Conservation (phyloP, 2,797 vertebrate species). For the Phoebastria nigripes region DNA sequence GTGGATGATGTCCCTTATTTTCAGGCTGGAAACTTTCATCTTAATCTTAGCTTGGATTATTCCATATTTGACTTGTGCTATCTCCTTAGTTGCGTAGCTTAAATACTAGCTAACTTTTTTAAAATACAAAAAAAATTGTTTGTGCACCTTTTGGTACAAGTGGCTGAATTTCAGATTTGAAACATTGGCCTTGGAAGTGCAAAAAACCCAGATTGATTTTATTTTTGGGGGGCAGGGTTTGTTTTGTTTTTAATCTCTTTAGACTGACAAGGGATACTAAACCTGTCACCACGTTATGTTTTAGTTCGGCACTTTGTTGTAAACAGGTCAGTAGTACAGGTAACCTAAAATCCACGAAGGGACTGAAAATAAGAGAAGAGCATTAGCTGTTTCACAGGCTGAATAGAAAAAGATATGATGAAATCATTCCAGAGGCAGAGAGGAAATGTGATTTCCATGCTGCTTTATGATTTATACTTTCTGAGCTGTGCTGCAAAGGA, state of each 20-base stretch:
- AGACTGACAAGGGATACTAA: not conserved
- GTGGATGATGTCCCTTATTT: not conserved
- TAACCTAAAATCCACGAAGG: not conserved
- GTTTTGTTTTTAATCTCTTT: not conserved
- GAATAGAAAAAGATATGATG: not conserved
- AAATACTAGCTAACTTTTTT: not conserved
- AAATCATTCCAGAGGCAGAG: slow-evolving; percentile 3
- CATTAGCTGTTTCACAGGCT: not conserved
- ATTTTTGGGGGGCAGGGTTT: not conserved
- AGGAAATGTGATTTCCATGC: slow-evolving; percentile 36
- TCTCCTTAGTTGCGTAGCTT: not conserved
- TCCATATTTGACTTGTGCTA: not conserved
- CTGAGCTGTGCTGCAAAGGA: not conserved
- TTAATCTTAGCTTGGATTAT: not conserved
- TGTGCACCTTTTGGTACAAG: not conserved
- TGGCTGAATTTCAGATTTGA: not conserved
- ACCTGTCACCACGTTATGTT: not conserved
- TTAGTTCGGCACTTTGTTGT: not conserved
- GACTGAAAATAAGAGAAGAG: not conserved
- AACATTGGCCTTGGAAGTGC: not conserved
- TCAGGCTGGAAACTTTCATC: not conserved
- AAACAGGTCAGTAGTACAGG: not conserved
- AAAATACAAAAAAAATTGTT: not conserved
- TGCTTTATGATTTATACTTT: not conserved
- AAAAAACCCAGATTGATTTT: not conserved